These are phyloP conservation scores for Zoanthus sociatus DNA, from an alignment of 92 coral and sea anemone genomes.

Conservation along the genomic window DNA sequence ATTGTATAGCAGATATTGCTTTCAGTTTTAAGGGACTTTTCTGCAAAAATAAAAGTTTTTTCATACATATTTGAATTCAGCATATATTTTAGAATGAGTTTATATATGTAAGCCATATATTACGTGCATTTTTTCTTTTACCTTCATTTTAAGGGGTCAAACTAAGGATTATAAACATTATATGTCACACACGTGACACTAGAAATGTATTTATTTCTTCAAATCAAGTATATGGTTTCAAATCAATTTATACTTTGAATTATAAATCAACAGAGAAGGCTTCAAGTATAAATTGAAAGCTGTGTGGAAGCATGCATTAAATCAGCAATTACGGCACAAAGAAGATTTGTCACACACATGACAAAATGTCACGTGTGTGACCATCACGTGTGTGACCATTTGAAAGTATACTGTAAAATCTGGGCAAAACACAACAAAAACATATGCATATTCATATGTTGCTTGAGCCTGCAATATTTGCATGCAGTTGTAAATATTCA, in stretches of 20 bases:
- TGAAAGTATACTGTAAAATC: conserved; percentile 31
- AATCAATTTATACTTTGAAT: conserved; percentile 29
- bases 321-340: conserved; percentile 37
- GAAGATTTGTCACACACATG: conserved; percentile 52
- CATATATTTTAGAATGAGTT: conserved; percentile 27
- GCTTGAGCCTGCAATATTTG: conserved; percentile 46
- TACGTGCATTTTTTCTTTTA: conserved; percentile 23
- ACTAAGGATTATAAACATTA: conserved; percentile 34
- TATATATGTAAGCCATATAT: conserved; percentile 27
- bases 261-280: conserved; percentile 36
- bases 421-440: conserved; percentile 41
- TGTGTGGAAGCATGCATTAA: conserved; percentile 34
- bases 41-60: conserved; percentile 22
- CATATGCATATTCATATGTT: conserved; percentile 31
- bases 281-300: conserved; percentile 31
- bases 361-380: conserved; percentile 56
- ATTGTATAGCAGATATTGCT: conserved; percentile 35
- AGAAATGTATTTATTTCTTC: conserved; percentile 27
- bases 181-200: conserved; percentile 35
- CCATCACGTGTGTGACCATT: conserved; percentile 56
- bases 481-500: conserved; percentile 39
- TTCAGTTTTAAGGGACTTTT: conserved; percentile 28
- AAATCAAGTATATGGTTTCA: conserved; percentile 30
- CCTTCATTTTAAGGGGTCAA: conserved; percentile 31
- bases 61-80: conserved; percentile 30